Base-by-base conservation (phyloP, 2,113 vertebrate species). In the Labeo catla region DNA sequence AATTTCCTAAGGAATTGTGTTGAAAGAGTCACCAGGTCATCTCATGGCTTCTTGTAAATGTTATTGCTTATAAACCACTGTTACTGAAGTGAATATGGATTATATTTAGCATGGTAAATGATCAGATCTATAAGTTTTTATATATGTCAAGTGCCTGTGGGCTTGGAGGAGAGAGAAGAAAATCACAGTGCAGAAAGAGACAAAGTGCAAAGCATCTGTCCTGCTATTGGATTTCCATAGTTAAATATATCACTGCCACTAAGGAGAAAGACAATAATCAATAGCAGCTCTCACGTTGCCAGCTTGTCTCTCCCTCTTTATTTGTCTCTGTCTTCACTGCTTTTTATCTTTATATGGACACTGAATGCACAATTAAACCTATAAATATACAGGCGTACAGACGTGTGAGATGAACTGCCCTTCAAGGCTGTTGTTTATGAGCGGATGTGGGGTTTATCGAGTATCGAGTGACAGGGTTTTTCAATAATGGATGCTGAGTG, bases 401-500 rank as follows among this genome's bases (percentile, higher is more conserved):
- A 54, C 8, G n/a, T 34, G 23, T 1, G 52, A 39, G 52, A 61
- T 79, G 45, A n/a, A 84, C 81, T 86, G 90, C 39, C 86, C 87
- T 90, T 86, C 86, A 86, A 63, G 72, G 73, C 76, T 19, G 16
- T 59, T 34, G 36, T 86, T 87, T 36, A 59, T 54, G 16, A n/a
- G 47, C 66, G 63, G 86, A 86, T 81, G 83, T 85, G 65, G 83
- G 39, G 23, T 72, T 73, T 78, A 83, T 74, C 7, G 19, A 84
- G 76, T 89, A 87, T 89, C 86, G 72, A 50, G 74, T 91, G 81
- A 89, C 84, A 57, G 66, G 45, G 77, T 12, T 45, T 63, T 59
- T 76, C 52, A 43, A 84, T 88, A 88, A 91, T 86, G 74, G 89
- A 86, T 90, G 87, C 78, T 65, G 59, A 73, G 23, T 63, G 59